Evolutionary conservation across 2,797 vertebrate species (phyloP).

Genomic region (Falco columbarius): DNA sequence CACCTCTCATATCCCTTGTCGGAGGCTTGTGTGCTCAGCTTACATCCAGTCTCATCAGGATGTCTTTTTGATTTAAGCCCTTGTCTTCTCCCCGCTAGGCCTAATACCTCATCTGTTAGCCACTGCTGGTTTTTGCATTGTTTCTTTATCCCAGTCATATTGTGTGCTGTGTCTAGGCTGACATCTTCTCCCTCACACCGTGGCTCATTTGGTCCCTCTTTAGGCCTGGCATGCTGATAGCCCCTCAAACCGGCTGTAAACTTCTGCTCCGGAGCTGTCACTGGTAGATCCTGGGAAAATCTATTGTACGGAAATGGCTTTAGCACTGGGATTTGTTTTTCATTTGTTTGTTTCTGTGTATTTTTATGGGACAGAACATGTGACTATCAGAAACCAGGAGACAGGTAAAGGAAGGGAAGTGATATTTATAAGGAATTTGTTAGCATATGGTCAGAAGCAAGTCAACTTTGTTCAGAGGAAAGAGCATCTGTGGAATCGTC

Average conservation of each 20-base stretch:
- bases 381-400: background rate
- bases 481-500: background rate
- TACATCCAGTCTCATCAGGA: constrained; percentile 63
- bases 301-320: background rate
- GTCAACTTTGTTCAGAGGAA: background rate
- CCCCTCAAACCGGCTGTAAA: constrained; percentile 60
- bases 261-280: constrained; percentile 20
- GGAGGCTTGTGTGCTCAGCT: constrained; percentile 49
- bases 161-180: constrained; percentile 11
- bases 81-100: constrained; percentile 50
- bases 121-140: constrained; percentile 30
- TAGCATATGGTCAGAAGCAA: background rate
- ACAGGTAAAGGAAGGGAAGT: background rate
- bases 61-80: constrained; percentile 74
- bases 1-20: background rate
- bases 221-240: constrained; percentile 50
- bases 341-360: background rate
- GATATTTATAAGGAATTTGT: background rate
- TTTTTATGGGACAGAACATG: background rate
- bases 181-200: constrained; percentile 69
- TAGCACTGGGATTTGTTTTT: background rate
- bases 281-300: constrained; percentile 32
- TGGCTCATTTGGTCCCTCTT: constrained; percentile 68
- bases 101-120: constrained; percentile 65
- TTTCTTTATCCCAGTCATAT: constrained; percentile 31